Evolutionary conservation across 1,140 invertebrate genomes (phyloP).

Genomic region (Tribolium madens): DNA sequence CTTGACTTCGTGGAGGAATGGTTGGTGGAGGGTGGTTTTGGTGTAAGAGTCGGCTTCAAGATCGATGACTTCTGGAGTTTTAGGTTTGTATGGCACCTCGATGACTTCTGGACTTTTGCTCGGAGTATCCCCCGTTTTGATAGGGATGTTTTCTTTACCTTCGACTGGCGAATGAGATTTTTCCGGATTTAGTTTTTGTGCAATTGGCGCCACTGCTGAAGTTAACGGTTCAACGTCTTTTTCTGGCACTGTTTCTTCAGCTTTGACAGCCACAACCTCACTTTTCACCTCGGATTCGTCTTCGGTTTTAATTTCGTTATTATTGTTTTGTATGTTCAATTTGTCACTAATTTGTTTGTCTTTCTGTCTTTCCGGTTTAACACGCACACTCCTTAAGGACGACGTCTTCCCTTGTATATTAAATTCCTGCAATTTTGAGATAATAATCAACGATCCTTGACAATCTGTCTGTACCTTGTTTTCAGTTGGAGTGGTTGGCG

Average conservation of each 20-base stretch:
- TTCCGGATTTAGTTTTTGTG: constrained; percentile 54
- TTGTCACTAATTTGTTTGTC: constrained; percentile 53
- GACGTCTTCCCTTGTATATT: constrained; percentile 66
- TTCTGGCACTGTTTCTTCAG: constrained; percentile 51
- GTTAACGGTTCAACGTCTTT: constrained; percentile 56
- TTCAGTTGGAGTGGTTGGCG: constrained; percentile 48
- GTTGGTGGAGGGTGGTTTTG: constrained; percentile 32
- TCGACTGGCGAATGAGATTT: constrained; percentile 64
- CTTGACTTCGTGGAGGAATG: constrained; percentile 67
- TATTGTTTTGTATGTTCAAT: constrained; percentile 27
- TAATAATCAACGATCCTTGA: not conserved
- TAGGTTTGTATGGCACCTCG: constrained; percentile 69
- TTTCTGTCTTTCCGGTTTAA: constrained; percentile 70
- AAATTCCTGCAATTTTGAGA: constrained; percentile 51
- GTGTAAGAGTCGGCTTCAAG: constrained; percentile 66
- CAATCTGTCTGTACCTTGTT: constrained; percentile 50
- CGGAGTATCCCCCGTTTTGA: constrained; percentile 36
- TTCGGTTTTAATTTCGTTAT: constrained; percentile 44
- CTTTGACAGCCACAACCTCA: constrained; percentile 30
- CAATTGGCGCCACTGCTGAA: constrained; percentile 29
- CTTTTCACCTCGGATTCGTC: constrained; percentile 21
- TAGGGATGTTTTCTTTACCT: constrained; percentile 69
- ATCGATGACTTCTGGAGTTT: constrained; percentile 76
- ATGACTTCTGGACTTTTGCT: constrained; percentile 45
- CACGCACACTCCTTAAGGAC: constrained; percentile 71